Evolutionary conservation across 2,113 vertebrate species (phyloP).

Genomic region (Globicephala melas): DNA sequence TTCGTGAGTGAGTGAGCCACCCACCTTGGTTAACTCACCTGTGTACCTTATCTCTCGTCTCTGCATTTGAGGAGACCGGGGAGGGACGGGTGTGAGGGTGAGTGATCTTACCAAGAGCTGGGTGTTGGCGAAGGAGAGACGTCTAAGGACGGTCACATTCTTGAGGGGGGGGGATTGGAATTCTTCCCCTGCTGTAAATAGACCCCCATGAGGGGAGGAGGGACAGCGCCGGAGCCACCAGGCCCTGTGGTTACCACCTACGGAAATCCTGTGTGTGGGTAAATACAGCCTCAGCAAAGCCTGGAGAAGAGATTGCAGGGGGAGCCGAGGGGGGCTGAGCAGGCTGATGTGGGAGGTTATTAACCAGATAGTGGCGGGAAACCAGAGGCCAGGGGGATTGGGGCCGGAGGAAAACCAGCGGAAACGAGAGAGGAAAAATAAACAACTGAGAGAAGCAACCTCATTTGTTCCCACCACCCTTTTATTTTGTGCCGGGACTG

Average conservation of each 20-base stretch:
- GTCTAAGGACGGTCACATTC: not conserved
- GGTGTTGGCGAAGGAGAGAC: not conserved
- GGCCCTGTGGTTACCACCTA: not conserved
- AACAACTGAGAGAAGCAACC: slow-evolving; percentile 33
- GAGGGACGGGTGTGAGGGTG: not conserved
- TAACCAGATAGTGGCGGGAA: slow-evolving; percentile 17
- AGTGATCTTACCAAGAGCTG: no score
- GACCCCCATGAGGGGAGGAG: not conserved
- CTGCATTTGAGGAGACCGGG: not conserved
- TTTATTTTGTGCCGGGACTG: not conserved
- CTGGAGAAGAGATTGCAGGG: slow-evolving; percentile 13
- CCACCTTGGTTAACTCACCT: not conserved
- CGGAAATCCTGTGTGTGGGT: slow-evolving; percentile 48
- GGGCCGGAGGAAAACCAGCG: not conserved
- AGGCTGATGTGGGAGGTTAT: not conserved
- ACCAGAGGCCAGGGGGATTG: not conserved
- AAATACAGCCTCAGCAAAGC: not conserved
- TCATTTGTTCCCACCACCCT: not conserved
- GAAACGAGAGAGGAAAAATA: slow-evolving; percentile 49
- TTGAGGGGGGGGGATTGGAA: not conserved
- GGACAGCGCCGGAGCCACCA: no score
- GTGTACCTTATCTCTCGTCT: not conserved
- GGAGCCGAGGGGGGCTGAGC: not conserved
- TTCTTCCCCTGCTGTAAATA: not conserved
- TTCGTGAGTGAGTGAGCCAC: not conserved